Conservation (phyloP, 2,888 invertebrate species). For the Colletes collaris region DNA sequence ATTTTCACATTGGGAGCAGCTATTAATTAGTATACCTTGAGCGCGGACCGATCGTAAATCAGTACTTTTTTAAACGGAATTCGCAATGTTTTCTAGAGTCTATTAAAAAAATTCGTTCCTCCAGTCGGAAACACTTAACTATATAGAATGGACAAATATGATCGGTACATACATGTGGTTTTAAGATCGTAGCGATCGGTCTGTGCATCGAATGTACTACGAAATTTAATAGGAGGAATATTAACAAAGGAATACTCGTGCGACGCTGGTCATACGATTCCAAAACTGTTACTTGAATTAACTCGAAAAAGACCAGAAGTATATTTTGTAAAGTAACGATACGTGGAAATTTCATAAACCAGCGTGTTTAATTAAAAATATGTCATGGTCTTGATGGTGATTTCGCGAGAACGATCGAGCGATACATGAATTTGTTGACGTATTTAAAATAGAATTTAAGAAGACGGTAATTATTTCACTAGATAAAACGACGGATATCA, state of each 20-base stretch:
- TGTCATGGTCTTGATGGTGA: slow-evolving; percentile 6
- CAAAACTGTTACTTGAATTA: slow-evolving; percentile 45
- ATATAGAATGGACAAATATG: neutral
- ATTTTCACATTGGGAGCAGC: slow-evolving; percentile 67
- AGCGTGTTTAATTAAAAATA: slow-evolving; percentile 13
- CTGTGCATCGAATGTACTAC: slow-evolving; percentile 50
- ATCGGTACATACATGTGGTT: slow-evolving; percentile 15
- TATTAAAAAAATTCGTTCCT: too few relatives aligned
- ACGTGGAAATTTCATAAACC: slow-evolving; percentile 36
- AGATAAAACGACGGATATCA: neutral
- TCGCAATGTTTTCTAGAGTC: slow-evolving; percentile 1
- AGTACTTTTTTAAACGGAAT: neutral
- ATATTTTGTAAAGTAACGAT: slow-evolving; percentile 45
- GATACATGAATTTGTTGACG: slow-evolving; percentile 27
- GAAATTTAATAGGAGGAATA: slow-evolving; percentile 52
- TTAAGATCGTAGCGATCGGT: slow-evolving; percentile 56
- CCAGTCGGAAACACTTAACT: neutral
- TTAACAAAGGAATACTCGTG: slow-evolving; percentile 63
- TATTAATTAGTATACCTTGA: slow-evolving; percentile 58
- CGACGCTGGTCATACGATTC: slow-evolving; percentile 42
- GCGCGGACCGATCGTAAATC: slow-evolving; percentile 57
- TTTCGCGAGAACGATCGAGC: slow-evolving; percentile 43
- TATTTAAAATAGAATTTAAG: slow-evolving; percentile 50
- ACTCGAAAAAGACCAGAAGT: slow-evolving; percentile 16
- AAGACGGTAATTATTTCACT: slow-evolving; percentile 9